Conservation (phyloP, 2,888 invertebrate genomes). For the Octonoba sinensis region DNA sequence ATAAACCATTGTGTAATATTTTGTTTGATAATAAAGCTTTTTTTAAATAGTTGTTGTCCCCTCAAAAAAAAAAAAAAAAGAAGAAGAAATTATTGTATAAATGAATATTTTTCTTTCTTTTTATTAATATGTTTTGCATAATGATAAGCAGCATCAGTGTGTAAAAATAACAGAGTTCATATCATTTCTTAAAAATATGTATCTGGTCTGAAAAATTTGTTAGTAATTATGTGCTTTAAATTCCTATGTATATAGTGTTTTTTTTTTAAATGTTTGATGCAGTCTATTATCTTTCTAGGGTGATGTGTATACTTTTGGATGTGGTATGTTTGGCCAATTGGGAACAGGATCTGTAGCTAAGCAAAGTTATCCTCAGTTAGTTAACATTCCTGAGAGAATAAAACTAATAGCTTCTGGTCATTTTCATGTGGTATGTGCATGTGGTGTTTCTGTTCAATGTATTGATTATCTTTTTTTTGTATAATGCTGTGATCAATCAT, state of each 20-base stretch:
- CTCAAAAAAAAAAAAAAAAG: no score
- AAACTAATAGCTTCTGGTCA: constrained; percentile 77
- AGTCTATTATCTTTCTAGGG: constrained; percentile 73
- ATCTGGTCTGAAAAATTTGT: not conserved
- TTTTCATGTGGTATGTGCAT: constrained; percentile 81
- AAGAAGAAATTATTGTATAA: no score
- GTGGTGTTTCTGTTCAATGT: not conserved
- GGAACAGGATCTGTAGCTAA: constrained; percentile 72
- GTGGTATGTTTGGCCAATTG: constrained; percentile 85
- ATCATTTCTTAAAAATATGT: constrained; percentile 6
- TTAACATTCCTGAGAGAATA: constrained; percentile 75
- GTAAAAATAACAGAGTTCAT: not conserved
- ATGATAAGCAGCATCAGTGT: no score
- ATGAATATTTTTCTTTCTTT: no score
- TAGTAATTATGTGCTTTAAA: not conserved
- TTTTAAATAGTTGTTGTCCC: no score
- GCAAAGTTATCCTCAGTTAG: constrained; percentile 74
- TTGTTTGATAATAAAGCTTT: no score
- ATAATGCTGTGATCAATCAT: no score
- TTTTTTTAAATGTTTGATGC: not conserved
- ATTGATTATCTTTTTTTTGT: no score
- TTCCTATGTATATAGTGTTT: not conserved
- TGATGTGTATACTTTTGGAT: constrained; percentile 77
- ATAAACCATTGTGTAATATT: no score
- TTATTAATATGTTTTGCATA: no score